Evolutionary conservation across 30 jellyfish, hydroid and myxozoan genomes (phyloP).

Genomic region (Aurelia sp.): DNA sequence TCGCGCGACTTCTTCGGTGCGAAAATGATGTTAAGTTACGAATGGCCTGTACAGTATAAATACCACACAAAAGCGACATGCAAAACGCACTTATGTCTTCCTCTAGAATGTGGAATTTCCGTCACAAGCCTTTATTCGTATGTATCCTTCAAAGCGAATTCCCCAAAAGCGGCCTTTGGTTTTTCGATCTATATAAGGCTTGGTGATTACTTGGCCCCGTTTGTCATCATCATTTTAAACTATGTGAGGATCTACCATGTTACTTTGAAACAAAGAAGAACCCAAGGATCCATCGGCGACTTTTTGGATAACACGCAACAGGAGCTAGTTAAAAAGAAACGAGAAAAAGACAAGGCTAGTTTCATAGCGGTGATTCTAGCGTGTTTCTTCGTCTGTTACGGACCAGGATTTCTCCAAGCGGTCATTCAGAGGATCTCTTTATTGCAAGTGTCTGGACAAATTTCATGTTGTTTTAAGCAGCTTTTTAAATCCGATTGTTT

Average conservation of each 20-base stretch:
- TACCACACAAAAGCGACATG: constrained; percentile 39
- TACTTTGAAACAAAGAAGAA: constrained; percentile 5
- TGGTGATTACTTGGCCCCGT: too few relatives aligned
- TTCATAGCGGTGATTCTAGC: neutral
- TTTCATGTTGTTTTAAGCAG: neutral
- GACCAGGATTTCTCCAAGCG: neutral
- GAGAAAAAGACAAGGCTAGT: constrained; percentile 11
- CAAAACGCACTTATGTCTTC: neutral
- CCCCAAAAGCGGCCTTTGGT: too few relatives aligned
- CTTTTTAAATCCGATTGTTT: neutral
- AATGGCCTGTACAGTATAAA: too few relatives aligned
- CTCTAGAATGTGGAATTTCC: neutral
- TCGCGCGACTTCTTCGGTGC: too few relatives aligned
- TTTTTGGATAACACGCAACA: neutral
- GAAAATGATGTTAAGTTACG: too few relatives aligned
- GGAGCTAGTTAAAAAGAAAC: neutral
- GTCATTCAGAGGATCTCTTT: too few relatives aligned
- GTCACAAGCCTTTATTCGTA: neutral
- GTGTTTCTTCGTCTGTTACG: constrained; percentile 16
- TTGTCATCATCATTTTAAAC: neutral
- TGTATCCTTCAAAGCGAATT: too few relatives aligned
- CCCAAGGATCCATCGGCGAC: neutral
- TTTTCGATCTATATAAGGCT: too few relatives aligned
- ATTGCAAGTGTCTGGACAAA: neutral
- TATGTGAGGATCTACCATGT: constrained; percentile 11